These are phyloP conservation scores for Melanotaenia pygmaea DNA, from an alignment of 2,797 vertebrate species.

Conservation along the genomic window DNA sequence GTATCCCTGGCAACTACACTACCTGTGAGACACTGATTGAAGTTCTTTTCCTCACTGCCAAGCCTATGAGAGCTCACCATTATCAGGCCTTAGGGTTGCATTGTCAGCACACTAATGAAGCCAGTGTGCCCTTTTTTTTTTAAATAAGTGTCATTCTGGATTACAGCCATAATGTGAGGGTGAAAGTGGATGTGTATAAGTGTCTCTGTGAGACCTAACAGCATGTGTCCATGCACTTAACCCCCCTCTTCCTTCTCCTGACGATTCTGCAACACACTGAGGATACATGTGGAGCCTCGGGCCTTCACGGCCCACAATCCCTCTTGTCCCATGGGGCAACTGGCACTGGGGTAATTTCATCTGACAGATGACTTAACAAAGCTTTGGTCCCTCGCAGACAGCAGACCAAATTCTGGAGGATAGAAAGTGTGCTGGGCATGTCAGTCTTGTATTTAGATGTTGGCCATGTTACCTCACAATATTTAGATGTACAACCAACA, in stretches of 20 bases:
- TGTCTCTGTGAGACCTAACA: slow-evolving; percentile 61
- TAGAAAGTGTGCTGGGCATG: slow-evolving; percentile 28
- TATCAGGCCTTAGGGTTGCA: slow-evolving; percentile 63
- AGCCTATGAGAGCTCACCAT: slow-evolving; percentile 68
- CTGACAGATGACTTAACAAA: slow-evolving; percentile 80
- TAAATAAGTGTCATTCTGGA: slow-evolving; percentile 73
- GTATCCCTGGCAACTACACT: slow-evolving; percentile 76
- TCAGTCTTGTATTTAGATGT: slow-evolving; percentile 53
- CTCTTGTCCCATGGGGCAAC: slow-evolving; percentile 48
- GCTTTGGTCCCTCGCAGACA: slow-evolving; percentile 68
- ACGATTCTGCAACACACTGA: slow-evolving; percentile 23
- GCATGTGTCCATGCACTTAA: slow-evolving; percentile 31
- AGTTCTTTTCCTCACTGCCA: slow-evolving; percentile 71
- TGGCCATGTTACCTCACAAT: slow-evolving; percentile 44
- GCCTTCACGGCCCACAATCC: slow-evolving; percentile 49
- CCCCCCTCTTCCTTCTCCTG: background rate
- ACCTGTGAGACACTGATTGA: slow-evolving; percentile 77
- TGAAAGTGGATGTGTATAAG: slow-evolving; percentile 56
- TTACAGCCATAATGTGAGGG: slow-evolving; percentile 61
- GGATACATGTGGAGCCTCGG: slow-evolving; percentile 33
- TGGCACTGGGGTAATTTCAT: slow-evolving; percentile 72
- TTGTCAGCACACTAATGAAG: slow-evolving; percentile 75
- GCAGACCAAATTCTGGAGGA: slow-evolving; percentile 43
- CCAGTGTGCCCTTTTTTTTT: slow-evolving; percentile 46
- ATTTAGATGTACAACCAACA: slow-evolving; percentile 40